These are phyloP conservation scores for Cyphomyrus plagiostoma DNA, from an alignment of 2,113 vertebrate species.

Conservation along the genomic window DNA sequence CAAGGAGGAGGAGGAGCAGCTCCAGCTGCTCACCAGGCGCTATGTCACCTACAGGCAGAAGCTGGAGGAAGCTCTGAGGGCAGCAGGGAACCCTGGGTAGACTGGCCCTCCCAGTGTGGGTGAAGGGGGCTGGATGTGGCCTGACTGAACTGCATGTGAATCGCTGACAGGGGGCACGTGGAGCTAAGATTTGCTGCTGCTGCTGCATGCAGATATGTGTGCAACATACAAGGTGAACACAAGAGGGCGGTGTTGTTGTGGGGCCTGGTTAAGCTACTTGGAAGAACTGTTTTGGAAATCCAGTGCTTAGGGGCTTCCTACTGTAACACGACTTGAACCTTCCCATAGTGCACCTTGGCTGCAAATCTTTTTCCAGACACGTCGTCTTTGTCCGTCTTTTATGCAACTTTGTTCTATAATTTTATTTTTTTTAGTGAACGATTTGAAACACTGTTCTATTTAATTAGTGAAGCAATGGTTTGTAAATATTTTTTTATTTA, in stretches of 20 bases:
- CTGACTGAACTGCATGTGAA: slow-evolving; percentile 15
- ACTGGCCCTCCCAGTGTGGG: slow-evolving; percentile 23
- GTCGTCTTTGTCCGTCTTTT: slow-evolving; percentile 25
- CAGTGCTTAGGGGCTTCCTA: slow-evolving; percentile 3
- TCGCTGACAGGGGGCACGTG: slow-evolving; percentile 11
- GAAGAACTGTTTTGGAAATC: slow-evolving; percentile 12
- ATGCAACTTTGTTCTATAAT: slow-evolving; percentile 24
- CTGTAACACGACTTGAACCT: slow-evolving; percentile 1
- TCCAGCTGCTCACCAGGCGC: slow-evolving; percentile 65
- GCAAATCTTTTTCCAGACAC: slow-evolving; percentile 33
- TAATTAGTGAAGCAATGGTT: slow-evolving; percentile 44
- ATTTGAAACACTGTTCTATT: slow-evolving; percentile 48
- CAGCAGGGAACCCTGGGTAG: slow-evolving; percentile 63
- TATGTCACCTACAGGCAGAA: slow-evolving; percentile 73
- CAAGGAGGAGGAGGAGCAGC: slow-evolving; percentile 86
- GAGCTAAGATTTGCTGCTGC: not conserved
- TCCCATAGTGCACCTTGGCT: slow-evolving; percentile 48
- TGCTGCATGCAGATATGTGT: not conserved
- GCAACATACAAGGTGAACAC: slow-evolving; percentile 11
- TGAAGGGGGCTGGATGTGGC: not conserved
- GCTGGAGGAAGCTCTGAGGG: slow-evolving; percentile 76
- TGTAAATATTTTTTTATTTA: slow-evolving; percentile 70
- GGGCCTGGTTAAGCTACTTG: not conserved
- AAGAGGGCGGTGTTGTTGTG: slow-evolving; percentile 7
- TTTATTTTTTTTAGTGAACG: slow-evolving; percentile 38